Evolutionary conservation across 2,113 vertebrate genomes (phyloP), one percentile per base, ranked within the genome.

Genomic region (Balaenoptera acutorostrata): DNA sequence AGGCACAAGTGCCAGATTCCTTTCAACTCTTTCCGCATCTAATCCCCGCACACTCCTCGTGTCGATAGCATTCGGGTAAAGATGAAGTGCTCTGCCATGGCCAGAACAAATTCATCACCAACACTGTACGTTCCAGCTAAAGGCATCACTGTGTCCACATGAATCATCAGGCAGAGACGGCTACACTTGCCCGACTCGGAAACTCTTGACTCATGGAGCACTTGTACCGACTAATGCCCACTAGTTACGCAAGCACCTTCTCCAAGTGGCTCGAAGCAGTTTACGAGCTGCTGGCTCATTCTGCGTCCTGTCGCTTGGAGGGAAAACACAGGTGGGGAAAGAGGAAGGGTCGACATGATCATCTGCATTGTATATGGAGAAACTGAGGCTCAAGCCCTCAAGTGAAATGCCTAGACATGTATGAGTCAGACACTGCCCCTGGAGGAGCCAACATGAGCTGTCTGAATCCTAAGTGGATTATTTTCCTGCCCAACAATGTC

Each of bases 151-250:
- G 20, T 75, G 52, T 61, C 69, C 6, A 3, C 12, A 20, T 90
- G 75, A 97, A 5, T 96, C 96, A 96, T 41, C 69, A 18, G 23
- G 33, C 78, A 29, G 52, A 52, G 52, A 39, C 1, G 0, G 31
- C 90, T 44, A 29, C 31, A 33, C 64, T 59, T 61, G 69, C 95
- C 95, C 52, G 4, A 36, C 83, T 49, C 2, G 17, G 41, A 84
- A 90, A 55, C 77, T 36, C 80, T 36, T 96, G 95, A 97, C 84
- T 98, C 97, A 96, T 0, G 2, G 57, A 85, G 8, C 92, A 82
- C 49, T 97, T 97, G 95, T 57, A 6, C 20, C 13, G 11, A 23
- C 69, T 12, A 31, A 82, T n/a, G 20, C 44, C 84, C 71, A 25
- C 36, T 17, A 7, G 68, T 88, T 49, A 80, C 0, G 41, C 64